A percentile compares a stretch with the other conserved stretches of the same genome.
These are phyloP conservation scores for Bactericera cockerelli DNA, from an alignment of 1,140 invertebrate genomes.

Conservation along the genomic window DNA sequence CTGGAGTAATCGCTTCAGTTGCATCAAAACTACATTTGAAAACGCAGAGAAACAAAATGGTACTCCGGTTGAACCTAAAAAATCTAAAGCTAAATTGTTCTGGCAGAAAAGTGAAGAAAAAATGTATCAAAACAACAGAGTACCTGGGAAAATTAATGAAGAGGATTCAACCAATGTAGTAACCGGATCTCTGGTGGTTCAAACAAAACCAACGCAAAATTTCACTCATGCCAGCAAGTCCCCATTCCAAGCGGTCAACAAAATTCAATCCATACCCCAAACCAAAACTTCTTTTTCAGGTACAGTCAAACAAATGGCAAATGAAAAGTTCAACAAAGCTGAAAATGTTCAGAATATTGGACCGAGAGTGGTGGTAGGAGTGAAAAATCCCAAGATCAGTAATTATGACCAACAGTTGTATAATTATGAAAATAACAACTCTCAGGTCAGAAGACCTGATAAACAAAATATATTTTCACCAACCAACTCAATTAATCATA, in stretches of 20 bases:
- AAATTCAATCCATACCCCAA: slow-evolving; percentile 28
- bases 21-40: slow-evolving; percentile 73
- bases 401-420: not conserved
- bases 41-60: slow-evolving; percentile 17
- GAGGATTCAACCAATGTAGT: slow-evolving; percentile 25
- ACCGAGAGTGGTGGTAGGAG: not conserved
- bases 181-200: slow-evolving; percentile 31
- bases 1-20: slow-evolving; percentile 65
- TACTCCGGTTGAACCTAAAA: slow-evolving; percentile 15
- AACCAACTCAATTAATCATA: not conserved
- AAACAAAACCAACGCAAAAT: slow-evolving; percentile 23
- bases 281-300: slow-evolving; percentile 28
- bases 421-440: not conserved
- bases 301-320: slow-evolving; percentile 25
- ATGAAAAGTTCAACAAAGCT: slow-evolving; percentile 17
- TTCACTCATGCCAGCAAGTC: slow-evolving; percentile 55
- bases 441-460: not conserved
- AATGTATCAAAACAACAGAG: slow-evolving; percentile 16
- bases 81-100: slow-evolving; percentile 15
- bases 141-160: slow-evolving; percentile 26
- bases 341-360: not conserved
- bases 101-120: slow-evolving; percentile 15
- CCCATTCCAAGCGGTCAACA: slow-evolving; percentile 42
- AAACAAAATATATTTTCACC: not conserved
- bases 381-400: not conserved